These are phyloP conservation scores for Tokudaia muenninki DNA, from an alignment of 2,797 vertebrate species.

Conservation along the genomic window DNA sequence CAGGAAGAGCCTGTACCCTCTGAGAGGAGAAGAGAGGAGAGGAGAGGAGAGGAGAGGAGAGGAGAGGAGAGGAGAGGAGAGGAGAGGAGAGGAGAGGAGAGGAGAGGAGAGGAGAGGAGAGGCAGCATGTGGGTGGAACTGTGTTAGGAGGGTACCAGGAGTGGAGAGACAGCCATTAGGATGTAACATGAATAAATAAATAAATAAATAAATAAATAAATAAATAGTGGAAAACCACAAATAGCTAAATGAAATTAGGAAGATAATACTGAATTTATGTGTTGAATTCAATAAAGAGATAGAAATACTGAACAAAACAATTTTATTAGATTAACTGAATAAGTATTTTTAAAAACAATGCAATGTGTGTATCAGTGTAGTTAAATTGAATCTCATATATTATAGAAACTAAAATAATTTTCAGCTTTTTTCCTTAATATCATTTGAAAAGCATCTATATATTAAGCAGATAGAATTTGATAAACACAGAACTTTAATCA, in stretches of 20 bases:
- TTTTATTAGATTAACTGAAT: neutral
- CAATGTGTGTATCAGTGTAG: neutral
- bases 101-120: no score
- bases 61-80: no score
- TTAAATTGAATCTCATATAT: neutral
- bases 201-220: no score
- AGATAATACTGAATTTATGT: neutral
- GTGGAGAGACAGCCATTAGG: no score
- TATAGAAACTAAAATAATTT: conserved; percentile 39
- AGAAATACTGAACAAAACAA: neutral
- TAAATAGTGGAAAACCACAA: neutral
- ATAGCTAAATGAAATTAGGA: neutral
- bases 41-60: no score
- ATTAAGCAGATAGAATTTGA: neutral
- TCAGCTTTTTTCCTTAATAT: neutral
- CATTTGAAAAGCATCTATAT: neutral
- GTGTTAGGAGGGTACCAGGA: no score
- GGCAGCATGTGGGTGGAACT: no score
- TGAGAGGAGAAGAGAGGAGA: no score
- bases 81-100: no score
- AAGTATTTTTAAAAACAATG: conserved; percentile 29
- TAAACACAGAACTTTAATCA: neutral
- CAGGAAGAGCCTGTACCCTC: no score
- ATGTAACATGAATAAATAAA: no score
- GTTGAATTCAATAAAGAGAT: neutral